phyloP scores from a whole-genome alignment of 2,113 vertebrate species.

The Dromas ardeola region DNA sequence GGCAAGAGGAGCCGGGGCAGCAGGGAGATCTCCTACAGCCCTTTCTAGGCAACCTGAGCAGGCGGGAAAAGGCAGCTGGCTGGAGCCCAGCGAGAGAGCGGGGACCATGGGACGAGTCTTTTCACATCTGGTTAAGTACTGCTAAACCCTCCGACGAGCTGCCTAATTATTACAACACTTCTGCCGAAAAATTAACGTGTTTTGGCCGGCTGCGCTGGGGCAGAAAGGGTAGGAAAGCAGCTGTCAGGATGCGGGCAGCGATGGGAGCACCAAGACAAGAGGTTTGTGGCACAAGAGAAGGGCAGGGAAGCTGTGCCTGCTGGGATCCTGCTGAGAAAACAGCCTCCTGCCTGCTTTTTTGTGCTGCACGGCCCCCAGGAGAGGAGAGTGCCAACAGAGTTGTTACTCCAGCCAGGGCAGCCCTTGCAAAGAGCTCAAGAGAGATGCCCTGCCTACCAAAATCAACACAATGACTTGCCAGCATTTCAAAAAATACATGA shows the following conservation, averaged over 20 bases:
- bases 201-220: constrained; percentile 77
- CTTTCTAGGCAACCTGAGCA: constrained; percentile 58
- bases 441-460: background rate
- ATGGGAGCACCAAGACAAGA: constrained; percentile 19
- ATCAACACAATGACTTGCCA: background rate
- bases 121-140: constrained; percentile 96
- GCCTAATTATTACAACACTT: constrained; percentile 92
- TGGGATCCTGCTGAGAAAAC: background rate
- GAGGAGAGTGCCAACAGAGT: background rate
- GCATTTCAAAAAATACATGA: background rate
- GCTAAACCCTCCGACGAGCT: constrained; percentile 78
- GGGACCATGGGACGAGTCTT: constrained; percentile 82
- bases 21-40: constrained; percentile 44
- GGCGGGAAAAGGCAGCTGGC: constrained; percentile 72
- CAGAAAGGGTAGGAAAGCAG: constrained; percentile 48
- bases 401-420: background rate
- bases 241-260: background rate
- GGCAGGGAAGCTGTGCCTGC: background rate
- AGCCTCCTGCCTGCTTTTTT: background rate
- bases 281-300: background rate
- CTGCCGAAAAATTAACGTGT: constrained; percentile 87
- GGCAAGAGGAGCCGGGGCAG: constrained; percentile 14
- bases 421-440: background rate
- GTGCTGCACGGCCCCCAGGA: background rate
- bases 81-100: constrained; percentile 53